Evolutionary conservation across 2,797 vertebrate species (phyloP).

Genomic region (Fistularia tabacaria): DNA sequence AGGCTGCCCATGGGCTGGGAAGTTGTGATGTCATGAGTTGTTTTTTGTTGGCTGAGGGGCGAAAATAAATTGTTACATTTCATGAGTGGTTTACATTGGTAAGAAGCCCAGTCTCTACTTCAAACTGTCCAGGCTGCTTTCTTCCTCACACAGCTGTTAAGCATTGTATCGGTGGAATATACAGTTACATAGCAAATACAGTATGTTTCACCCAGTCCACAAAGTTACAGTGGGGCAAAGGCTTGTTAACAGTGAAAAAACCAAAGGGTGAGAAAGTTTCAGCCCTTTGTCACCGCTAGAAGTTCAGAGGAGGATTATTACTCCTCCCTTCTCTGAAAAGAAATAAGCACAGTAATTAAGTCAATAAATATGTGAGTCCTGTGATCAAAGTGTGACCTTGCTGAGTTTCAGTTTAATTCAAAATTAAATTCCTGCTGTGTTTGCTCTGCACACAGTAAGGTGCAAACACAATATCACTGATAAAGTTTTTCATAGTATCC

Average conservation of each 20-base stretch:
- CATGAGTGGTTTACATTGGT: conserved; percentile 66
- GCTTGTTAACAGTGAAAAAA: conserved; percentile 49
- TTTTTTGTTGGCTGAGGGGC: conserved; percentile 58
- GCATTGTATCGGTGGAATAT: conserved; percentile 64
- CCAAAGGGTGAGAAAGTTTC: conserved; percentile 31
- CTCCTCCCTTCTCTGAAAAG: conserved; percentile 40
- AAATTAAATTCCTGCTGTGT: conserved; percentile 56
- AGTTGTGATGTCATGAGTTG: conserved; percentile 59
- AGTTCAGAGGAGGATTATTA: conserved; percentile 44
- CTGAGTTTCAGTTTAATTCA: conserved; percentile 32
- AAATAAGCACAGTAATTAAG: conserved; percentile 55
- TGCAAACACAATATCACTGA: conserved; percentile 26
- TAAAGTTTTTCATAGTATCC: conserved; percentile 17
- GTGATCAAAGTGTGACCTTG: conserved; percentile 50
- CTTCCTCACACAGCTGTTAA: conserved; percentile 65
- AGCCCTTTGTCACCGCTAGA: conserved; percentile 40
- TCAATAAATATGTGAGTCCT: conserved; percentile 54
- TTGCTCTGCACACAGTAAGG: conserved; percentile 35
- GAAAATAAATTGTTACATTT: conserved; percentile 66
- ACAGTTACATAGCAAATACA: conserved; percentile 65
- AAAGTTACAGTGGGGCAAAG: conserved; percentile 29
- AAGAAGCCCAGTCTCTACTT: conserved; percentile 59
- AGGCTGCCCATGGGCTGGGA: conserved; percentile 27
- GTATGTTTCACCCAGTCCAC: conserved; percentile 60
- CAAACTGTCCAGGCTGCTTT: conserved; percentile 58